Evolutionary conservation across 1,140 invertebrate species (phyloP).

Genomic region (Heliconius congener): DNA sequence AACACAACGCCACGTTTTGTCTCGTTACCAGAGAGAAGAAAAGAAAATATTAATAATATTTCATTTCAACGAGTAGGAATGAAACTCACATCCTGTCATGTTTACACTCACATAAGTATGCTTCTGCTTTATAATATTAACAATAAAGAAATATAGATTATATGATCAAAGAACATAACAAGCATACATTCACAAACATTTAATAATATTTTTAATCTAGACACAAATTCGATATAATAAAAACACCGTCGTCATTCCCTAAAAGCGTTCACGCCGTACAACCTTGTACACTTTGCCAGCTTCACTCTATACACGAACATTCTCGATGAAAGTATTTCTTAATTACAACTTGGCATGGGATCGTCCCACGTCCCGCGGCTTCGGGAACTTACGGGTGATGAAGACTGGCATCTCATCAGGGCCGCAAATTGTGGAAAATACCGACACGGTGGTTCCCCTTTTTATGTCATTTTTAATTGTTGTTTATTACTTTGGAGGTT

Average conservation of each 20-base stretch:
- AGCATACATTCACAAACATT: too few relatives aligned
- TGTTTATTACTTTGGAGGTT: too few relatives aligned
- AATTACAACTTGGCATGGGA: slow-evolving; percentile 16
- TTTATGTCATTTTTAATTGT: background rate
- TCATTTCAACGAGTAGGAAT: too few relatives aligned
- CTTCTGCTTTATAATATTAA: too few relatives aligned
- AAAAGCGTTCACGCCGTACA: background rate
- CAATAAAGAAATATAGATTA: too few relatives aligned
- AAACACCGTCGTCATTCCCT: background rate
- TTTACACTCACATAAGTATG: too few relatives aligned
- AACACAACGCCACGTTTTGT: too few relatives aligned
- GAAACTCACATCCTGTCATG: too few relatives aligned
- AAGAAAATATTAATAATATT: too few relatives aligned
- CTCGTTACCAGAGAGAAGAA: too few relatives aligned
- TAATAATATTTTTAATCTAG: too few relatives aligned
- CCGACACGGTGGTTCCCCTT: background rate
- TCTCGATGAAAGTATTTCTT: slow-evolving; percentile 16
- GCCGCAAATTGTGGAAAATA: background rate
- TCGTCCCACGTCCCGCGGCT: slow-evolving; percentile 6
- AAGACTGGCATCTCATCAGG: slow-evolving; percentile 19
- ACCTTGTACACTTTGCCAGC: slow-evolving; percentile 7
- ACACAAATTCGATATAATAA: background rate
- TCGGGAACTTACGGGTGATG: slow-evolving; percentile 15
- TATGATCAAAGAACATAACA: too few relatives aligned
- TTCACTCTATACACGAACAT: background rate